phyloP scores from a whole-genome alignment of 64 coral and sea anemone species.

The Pocillopora damicornis region DNA sequence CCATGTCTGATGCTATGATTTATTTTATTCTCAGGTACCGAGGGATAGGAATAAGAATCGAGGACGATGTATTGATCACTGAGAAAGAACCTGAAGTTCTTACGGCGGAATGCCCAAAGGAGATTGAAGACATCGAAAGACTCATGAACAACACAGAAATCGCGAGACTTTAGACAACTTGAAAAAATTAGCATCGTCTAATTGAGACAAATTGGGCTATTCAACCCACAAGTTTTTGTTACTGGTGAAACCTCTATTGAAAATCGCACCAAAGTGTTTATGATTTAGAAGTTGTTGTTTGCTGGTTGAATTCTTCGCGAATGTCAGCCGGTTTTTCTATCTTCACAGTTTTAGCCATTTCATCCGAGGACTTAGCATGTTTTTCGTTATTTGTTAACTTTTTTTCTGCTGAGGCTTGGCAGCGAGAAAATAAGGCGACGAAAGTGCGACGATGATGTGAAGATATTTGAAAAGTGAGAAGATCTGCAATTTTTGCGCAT shows the following conservation, averaged over 20 bases:
- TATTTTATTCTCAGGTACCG: constrained; percentile 51
- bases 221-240: too few species aligned
- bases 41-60: constrained; percentile 91
- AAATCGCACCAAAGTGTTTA: too few species aligned
- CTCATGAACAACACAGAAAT: constrained; percentile 46
- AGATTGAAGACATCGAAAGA: constrained; percentile 79
- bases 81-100: constrained; percentile 69
- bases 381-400: too few species aligned
- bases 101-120: constrained; percentile 81
- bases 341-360: not conserved
- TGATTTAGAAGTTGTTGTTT: too few species aligned
- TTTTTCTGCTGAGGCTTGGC: too few species aligned
- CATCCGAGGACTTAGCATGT: not conserved
- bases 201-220: not conserved
- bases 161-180: not conserved
- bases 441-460: too few species aligned
- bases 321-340: not conserved
- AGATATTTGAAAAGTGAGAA: too few species aligned
- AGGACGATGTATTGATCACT: constrained; percentile 94
- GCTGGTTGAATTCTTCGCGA: too few species aligned
- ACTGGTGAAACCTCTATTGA: too few species aligned
- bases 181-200: not conserved
- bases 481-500: too few species aligned
- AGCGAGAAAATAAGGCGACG: too few species aligned
- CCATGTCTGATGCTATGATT: too few species aligned